Conservation (phyloP, 2,888 invertebrate genomes). For the Amblyjoppa fuscipennis region DNA sequence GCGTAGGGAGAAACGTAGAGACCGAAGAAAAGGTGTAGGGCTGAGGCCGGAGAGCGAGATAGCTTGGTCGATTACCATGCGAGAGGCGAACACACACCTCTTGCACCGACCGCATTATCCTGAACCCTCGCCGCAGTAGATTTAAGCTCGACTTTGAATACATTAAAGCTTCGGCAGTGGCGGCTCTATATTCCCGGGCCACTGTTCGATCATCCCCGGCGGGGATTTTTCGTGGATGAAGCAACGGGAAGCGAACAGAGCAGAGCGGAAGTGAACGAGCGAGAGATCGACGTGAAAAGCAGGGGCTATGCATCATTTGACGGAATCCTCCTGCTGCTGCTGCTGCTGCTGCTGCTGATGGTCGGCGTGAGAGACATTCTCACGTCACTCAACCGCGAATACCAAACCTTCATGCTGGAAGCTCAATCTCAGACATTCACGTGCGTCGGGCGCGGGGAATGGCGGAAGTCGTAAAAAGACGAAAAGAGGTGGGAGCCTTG, state of each 20-base stretch:
- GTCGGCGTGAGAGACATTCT: slow-evolving; percentile 73
- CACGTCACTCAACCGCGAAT: slow-evolving; percentile 76
- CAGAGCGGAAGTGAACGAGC: slow-evolving; percentile 9
- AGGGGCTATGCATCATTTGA: slow-evolving; percentile 13
- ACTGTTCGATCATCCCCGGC: slow-evolving; percentile 51
- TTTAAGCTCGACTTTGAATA: slow-evolving; percentile 67
- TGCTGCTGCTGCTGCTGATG: slow-evolving; percentile 52
- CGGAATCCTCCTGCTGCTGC: slow-evolving; percentile 12
- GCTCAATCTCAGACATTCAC: slow-evolving; percentile 61
- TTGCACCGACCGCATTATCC: slow-evolving; percentile 42
- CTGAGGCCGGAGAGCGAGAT: background rate
- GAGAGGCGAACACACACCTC: slow-evolving; percentile 28
- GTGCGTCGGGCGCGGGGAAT: slow-evolving; percentile 34
- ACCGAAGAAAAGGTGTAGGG: background rate
- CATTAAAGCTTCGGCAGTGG: slow-evolving; percentile 39
- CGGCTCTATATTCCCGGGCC: slow-evolving; percentile 14
- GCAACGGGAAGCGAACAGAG: slow-evolving; percentile 16
- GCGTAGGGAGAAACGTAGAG: slow-evolving; percentile 6
- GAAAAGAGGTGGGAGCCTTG: slow-evolving; percentile 31
- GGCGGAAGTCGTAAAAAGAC: slow-evolving; percentile 53
- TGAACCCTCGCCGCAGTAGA: slow-evolving; percentile 59
- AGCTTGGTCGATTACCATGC: slow-evolving; percentile 57
- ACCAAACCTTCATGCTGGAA: slow-evolving; percentile 26
- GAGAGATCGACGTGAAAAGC: slow-evolving; percentile 35
- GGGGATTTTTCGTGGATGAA: slow-evolving; percentile 28